Conservation (phyloP, 2,888 invertebrate species). For the Exocentrus adspersus region DNA sequence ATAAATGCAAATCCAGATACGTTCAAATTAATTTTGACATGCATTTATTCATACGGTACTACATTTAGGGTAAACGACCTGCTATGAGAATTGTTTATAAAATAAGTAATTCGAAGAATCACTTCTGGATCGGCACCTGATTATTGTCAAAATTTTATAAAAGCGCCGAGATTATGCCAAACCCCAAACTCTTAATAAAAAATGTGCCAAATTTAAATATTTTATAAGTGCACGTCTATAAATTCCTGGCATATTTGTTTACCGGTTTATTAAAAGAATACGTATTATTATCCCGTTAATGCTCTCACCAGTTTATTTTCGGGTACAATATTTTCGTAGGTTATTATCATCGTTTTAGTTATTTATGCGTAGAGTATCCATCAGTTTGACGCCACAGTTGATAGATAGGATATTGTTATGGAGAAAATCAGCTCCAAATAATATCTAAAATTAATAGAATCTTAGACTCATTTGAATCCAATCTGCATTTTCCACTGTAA, state of each 20-base stretch:
- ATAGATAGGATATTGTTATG: not conserved
- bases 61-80: constrained; percentile 25
- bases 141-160: too few species aligned
- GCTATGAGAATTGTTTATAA: constrained; percentile 2
- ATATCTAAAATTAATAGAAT: too few species aligned
- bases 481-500: too few species aligned
- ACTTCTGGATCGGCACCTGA: too few species aligned
- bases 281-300: constrained; percentile 12
- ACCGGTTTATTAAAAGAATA: constrained; percentile 10
- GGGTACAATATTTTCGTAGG: constrained; percentile 6
- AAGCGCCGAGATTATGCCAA: not conserved
- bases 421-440: too few species aligned
- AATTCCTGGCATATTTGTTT: constrained; percentile 7
- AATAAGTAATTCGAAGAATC: too few species aligned
- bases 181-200: too few species aligned
- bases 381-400: not conserved
- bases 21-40: constrained; percentile 33
- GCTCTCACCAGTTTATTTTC: constrained; percentile 7
- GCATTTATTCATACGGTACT: constrained; percentile 31
- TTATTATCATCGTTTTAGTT: not conserved
- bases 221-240: constrained; percentile 10
- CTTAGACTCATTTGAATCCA: too few species aligned
- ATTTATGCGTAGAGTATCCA: constrained; percentile 6
- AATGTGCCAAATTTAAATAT: constrained; percentile 2
- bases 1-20: constrained; percentile 35